Evolutionary conservation across 2,888 invertebrate species (phyloP).

Genomic region (Colletes collaris): DNA sequence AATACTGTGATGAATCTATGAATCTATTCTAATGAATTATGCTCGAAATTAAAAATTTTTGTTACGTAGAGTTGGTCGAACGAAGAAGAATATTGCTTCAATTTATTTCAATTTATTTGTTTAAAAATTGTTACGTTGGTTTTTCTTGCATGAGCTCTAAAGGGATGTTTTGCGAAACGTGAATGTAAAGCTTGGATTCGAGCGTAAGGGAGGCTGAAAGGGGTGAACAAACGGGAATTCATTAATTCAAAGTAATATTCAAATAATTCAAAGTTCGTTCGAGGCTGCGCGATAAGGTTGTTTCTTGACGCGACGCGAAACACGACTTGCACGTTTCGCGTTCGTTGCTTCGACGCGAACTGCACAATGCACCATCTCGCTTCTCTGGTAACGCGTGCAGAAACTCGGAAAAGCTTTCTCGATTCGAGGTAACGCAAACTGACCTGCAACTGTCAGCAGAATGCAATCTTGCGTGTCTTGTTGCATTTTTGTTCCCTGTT

Average conservation of each 20-base stretch:
- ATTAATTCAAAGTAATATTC: background rate
- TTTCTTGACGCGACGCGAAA: background rate
- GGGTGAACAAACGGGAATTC: conserved; percentile 7
- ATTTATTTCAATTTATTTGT: too few relatives aligned
- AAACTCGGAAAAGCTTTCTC: conserved; percentile 48
- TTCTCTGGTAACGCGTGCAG: background rate
- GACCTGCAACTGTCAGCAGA: conserved; percentile 27
- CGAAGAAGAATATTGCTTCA: too few relatives aligned
- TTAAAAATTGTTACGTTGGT: too few relatives aligned
- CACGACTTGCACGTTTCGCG: conserved; percentile 7
- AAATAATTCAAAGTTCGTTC: conserved; percentile 30
- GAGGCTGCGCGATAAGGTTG: conserved; percentile 10
- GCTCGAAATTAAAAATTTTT: too few relatives aligned
- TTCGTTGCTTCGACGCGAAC: background rate
- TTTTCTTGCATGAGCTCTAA: too few relatives aligned
- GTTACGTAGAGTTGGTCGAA: too few relatives aligned
- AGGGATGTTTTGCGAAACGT: too few relatives aligned
- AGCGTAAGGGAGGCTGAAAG: too few relatives aligned
- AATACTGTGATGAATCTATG: too few relatives aligned
- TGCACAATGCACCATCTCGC: background rate
- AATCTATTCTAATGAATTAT: too few relatives aligned
- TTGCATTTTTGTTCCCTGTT: conserved; percentile 6
- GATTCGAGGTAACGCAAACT: conserved; percentile 27
- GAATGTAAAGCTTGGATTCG: too few relatives aligned
- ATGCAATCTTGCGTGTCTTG: conserved; percentile 8